Base-by-base conservation (phyloP, 2,797 vertebrate genomes). In the Rhinophrynus dorsalis region DNA sequence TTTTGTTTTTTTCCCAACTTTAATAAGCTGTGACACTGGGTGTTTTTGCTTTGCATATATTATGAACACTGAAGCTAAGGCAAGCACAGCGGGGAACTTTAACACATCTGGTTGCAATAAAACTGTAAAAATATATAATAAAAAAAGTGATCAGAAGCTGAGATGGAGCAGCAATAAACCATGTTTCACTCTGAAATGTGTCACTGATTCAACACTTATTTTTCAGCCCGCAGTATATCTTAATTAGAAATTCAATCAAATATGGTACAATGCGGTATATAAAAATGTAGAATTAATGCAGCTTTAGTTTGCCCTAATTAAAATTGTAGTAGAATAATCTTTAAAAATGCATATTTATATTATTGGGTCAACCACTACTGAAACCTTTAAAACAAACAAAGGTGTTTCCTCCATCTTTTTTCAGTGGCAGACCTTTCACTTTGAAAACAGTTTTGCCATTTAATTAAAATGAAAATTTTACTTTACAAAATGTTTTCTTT, bases 51-150 rank as follows among this genome's bases (percentile, higher is more conserved):
- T 15, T 24, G 20, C 10, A 8, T 40, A 26, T 65, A 21, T 8
- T 9, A 30, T 5, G 20, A 12, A 2, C 17, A 5, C 12, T 11
- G 13, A 11, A n/a, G 38, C 29, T 21, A 29, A 40, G 21, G 3
- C 2, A 17, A 5, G 8, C 56, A 20, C 44, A 61, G 56, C 44
- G 27, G 45, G 56, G 3, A 12, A 13, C 18, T 9, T 13, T 51
- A 33, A 20, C 44, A 32, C 67, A 68, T 68, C 54, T 60, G 57
- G 45, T 30, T 52, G 26, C 32, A 15, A 54, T 51, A 59, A 51
- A 68, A 30, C 56, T 57, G 13, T 61, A 60, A 60, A 45, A 61
- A 68, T 40, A 35, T 33, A 11, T 40, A 21, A n/a, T n/a, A n/a
- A n/a, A n/a, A n/a, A 56, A 60, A 21, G 56, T 52, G 35, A 52